Evolutionary conservation across 2,888 invertebrate genomes (phyloP).

Genomic region (Trypoxylon attenuatum): DNA sequence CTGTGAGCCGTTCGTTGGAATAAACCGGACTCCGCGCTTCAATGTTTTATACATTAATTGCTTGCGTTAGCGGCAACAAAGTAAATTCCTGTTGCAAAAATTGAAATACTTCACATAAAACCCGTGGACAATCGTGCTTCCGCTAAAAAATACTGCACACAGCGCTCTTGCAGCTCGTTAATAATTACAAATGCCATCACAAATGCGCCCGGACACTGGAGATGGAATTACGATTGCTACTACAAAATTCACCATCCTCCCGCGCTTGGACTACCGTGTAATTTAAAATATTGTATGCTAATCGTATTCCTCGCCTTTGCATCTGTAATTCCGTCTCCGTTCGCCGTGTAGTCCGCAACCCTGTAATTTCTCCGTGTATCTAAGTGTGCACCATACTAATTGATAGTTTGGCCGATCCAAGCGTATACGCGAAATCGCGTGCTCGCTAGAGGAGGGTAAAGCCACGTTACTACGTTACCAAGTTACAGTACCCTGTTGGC

Average conservation of each 20-base stretch:
- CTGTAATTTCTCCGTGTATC: not conserved
- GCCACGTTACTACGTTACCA: no score
- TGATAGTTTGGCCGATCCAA: no score
- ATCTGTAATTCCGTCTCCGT: not conserved
- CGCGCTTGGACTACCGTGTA: not conserved
- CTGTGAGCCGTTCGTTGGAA: no score
- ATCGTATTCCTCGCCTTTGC: not conserved
- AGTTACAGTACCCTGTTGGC: no score
- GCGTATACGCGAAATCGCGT: no score
- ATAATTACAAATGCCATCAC: not conserved
- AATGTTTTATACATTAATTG: no score
- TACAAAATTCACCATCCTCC: not conserved
- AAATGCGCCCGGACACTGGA: not conserved
- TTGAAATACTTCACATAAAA: conserved; percentile 7
- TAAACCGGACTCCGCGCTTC: no score
- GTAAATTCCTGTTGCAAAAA: conserved; percentile 13
- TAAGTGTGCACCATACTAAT: no score
- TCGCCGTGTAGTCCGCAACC: not conserved
- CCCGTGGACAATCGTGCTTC: not conserved
- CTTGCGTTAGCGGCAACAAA: no score
- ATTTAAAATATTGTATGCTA: not conserved
- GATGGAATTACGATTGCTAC: not conserved
- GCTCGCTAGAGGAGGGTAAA: no score
- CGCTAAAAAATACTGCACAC: conserved; percentile 1
- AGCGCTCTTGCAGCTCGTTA: not conserved